Evolutionary conservation across 2,113 vertebrate genomes (phyloP).

Genomic region (Rhegmatorhina hoffmannsi): DNA sequence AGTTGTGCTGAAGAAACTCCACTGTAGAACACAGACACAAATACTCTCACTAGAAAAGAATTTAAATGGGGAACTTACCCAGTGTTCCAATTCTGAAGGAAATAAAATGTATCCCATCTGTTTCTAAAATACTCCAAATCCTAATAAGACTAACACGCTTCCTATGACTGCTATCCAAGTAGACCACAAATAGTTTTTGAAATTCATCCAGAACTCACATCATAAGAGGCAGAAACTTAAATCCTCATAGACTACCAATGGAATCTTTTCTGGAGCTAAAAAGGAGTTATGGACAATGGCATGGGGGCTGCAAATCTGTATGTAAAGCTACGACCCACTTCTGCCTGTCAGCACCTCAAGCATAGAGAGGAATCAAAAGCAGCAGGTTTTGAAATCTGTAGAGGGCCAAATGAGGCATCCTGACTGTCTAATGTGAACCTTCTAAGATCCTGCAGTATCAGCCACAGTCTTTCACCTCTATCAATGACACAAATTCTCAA

Average conservation of each 20-base stretch:
- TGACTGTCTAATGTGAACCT: not conserved
- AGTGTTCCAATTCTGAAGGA: not conserved
- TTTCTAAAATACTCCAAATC: conserved; percentile 1
- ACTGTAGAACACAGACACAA: not conserved
- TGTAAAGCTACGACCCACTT: not conserved
- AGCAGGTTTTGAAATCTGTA: not conserved
- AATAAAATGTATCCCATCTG: not conserved
- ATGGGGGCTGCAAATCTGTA: not conserved
- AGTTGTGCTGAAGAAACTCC: not conserved
- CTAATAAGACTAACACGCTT: not conserved
- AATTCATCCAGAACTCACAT: not conserved
- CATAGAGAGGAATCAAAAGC: not conserved
- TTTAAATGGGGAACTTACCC: not conserved
- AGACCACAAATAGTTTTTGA: not conserved
- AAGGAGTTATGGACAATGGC: not conserved
- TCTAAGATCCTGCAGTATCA: not conserved
- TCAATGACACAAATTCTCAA: not conserved
- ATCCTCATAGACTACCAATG: not conserved
- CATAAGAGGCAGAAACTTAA: not conserved
- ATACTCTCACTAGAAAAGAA: not conserved
- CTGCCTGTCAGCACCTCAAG: not conserved
- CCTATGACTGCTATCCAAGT: not conserved
- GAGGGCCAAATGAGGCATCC: not conserved
- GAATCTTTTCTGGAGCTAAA: not conserved
- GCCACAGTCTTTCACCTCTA: not conserved